Evolutionary conservation across 2,113 vertebrate species (phyloP), one percentile per base, ranked within the genome.

Genomic region (Clinocottus analis): DNA sequence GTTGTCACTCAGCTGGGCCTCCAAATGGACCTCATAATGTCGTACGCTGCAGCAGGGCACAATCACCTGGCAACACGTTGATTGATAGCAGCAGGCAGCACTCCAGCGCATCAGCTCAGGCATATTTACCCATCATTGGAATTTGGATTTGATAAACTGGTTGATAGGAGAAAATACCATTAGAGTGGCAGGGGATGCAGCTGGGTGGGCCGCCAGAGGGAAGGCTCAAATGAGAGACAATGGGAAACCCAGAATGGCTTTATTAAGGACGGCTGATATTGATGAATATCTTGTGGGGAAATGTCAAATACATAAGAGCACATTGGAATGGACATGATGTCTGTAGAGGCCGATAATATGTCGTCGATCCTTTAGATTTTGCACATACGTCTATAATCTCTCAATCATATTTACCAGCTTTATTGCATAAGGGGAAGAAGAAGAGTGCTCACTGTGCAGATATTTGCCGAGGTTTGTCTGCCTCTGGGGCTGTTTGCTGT

Each of bases 41-140:
- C 87, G 78, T 72, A 87, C 86, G 87, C 89, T 86, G 75, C 82
- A 75, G 78, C 69, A 84, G 86, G 75, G 83, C 83, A 89, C 88
- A 89, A 90, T 91, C 91, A 90, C 82, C 86, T 90, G 88, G 85
- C 86, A 90, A 89, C 80, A 70, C n/a, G 25, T 66, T 92, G 92
- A 94, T 92, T 88, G 91, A 94, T 93, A 65, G 82, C 64, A 87
- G 77, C 79, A 69, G 73, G 70, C 41, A 5, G 47, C 86, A 84
- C 78, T 83, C 85, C 77, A 74, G 87, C 73, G 59, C 86, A 87
- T 90, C 89, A 58, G 75, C 77, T 47, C 78, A 75, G 79, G 73
- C 86, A 87, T 86, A 91, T 93, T 91, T 93, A 93, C 93, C 92
- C 92, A 93, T 93, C 92, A 91, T 74, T 69, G 61, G 80, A 87